These are phyloP conservation scores for Liasis olivaceus DNA, from an alignment of 2,797 vertebrate genomes.

Conservation along the genomic window DNA sequence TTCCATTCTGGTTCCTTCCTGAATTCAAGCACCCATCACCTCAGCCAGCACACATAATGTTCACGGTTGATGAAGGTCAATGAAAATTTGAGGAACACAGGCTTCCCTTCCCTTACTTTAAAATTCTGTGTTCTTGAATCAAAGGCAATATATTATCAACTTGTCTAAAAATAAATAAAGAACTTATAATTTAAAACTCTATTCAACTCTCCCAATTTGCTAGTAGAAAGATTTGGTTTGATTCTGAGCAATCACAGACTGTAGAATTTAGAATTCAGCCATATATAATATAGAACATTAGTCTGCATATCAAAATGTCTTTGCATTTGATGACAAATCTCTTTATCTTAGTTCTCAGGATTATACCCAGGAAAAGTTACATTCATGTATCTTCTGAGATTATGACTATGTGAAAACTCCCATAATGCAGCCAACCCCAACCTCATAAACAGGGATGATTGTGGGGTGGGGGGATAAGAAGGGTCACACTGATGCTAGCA, in stretches of 20 bases:
- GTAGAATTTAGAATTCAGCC: too few species aligned
- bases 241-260: too few species aligned
- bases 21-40: not conserved
- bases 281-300: too few species aligned
- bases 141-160: not conserved
- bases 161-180: not conserved
- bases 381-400: not conserved
- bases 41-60: not conserved
- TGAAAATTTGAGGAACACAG: not conserved
- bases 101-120: not conserved
- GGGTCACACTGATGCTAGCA: not conserved
- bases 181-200: not conserved
- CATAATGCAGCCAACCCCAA: not conserved
- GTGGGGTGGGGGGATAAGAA: not conserved
- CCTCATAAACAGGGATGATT: not conserved
- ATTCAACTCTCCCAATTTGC: not conserved
- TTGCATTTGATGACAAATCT: not conserved
- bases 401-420: not conserved
- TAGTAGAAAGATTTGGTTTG: too few species aligned
- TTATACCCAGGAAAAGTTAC: not conserved
- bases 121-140: not conserved
- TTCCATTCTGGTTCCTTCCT: not conserved
- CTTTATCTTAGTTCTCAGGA: not conserved
- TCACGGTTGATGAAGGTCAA: too few species aligned
- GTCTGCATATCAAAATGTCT: too few species aligned